Evolutionary conservation across 2,888 invertebrate species (phyloP).

Genomic region (Axea sp.): DNA sequence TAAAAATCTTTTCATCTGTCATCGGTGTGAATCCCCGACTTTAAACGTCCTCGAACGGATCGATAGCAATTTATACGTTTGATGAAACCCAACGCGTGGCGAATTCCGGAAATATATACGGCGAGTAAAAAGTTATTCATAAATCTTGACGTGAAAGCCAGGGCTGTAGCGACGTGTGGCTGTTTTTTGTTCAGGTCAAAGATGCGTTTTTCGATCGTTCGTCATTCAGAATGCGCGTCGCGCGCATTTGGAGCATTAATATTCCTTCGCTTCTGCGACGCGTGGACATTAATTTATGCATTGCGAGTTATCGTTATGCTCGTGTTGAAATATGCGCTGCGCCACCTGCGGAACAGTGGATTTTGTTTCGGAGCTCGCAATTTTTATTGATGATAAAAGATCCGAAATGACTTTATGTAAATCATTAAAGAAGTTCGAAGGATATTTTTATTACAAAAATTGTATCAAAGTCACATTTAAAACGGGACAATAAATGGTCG

Average conservation of each 20-base stretch:
- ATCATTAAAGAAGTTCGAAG: no score
- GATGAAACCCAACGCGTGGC: slow-evolving; percentile 20
- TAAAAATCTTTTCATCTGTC: slow-evolving; percentile 36
- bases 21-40: slow-evolving; percentile 4
- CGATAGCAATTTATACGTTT: slow-evolving; percentile 35
- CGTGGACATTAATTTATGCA: slow-evolving; percentile 49
- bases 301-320: slow-evolving; percentile 39
- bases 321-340: slow-evolving; percentile 39
- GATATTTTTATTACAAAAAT: no score
- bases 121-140: slow-evolving; percentile 45
- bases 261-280: slow-evolving; percentile 34
- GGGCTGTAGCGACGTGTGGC: slow-evolving; percentile 19
- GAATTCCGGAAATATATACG: slow-evolving; percentile 21
- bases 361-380: slow-evolving; percentile 2
- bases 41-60: slow-evolving; percentile 16
- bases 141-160: slow-evolving; percentile 33
- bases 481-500: no score
- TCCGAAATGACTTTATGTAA: no score
- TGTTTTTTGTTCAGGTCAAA: slow-evolving; percentile 13
- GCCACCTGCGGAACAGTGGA: slow-evolving; percentile 20
- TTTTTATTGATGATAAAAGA: no score
- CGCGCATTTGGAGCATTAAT: slow-evolving; percentile 46
- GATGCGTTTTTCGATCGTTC: slow-evolving; percentile 35
- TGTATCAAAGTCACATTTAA: no score
- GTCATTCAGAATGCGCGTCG: slow-evolving; percentile 35